Base-by-base conservation (phyloP, 2,797 vertebrate species). In the Podarcis siculus region DNA sequence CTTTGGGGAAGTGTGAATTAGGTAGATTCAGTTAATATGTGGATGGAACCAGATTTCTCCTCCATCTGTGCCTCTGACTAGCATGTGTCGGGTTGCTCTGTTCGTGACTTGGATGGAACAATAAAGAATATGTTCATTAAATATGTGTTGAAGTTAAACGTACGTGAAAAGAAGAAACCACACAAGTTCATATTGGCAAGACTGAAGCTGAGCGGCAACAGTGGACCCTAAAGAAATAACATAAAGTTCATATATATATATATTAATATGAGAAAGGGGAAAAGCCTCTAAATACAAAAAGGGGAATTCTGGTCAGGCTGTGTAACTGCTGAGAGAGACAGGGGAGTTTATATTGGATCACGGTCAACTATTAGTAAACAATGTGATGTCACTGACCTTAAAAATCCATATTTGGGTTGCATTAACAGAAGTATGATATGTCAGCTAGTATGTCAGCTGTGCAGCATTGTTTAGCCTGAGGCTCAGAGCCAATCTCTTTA, bases 291-390 rank as follows among this genome's bases (percentile, higher is more conserved):
- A 21, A 19, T 30, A 23, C n/a, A 49, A 72, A 80, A 80, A 19
- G 35, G 77, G 32, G 45, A n/a, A 39, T 79, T 32, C 35, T 86
- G 77, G 78, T 35, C n/a, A 21, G 35, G 19, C 25, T 71, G 3
- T 72, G 35, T 30, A 80, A 49, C n/a, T 71, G 32, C 42, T 79
- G 32, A 27, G 19, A 86, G 32, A 27, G 85, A 71, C 45, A 58
- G 67, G 27, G 35, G 49, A 80, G 78, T 86, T 79, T 86, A 86
- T 61, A 71, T 35, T 71, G 77, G 66, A 71, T 86, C 78, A 80
- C 19, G 30, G 37, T 55, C 45, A 80, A n/a, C 25, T 72, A 79
- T 86, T 80, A 55, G 25, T 71, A 72, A 72, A 37, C 64, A 32
- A 49, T 79, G 76, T 86, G 66, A 55, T 71, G 66, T n/a, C 55